Percentiles rank a stretch among this genome's conserved stretches.
phyloP scores from a whole-genome alignment of 1,140 invertebrate genomes.

The Ceratoteleas bidentatus region DNA sequence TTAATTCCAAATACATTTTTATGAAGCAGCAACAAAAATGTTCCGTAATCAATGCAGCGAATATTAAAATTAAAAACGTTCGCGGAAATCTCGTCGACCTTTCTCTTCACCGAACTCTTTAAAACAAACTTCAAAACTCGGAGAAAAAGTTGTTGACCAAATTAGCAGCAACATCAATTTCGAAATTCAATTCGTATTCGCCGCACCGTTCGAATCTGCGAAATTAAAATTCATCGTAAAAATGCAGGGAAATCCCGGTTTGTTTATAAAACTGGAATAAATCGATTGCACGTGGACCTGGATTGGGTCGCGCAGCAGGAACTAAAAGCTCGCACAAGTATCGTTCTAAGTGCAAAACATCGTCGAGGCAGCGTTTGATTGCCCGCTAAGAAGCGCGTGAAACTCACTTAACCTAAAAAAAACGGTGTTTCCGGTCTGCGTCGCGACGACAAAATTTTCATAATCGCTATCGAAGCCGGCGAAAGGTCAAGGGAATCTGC shows the following conservation, averaged over 20 bases:
- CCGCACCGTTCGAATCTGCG: too few relatives aligned
- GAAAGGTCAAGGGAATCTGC: conserved; percentile 10
- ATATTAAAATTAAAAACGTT: too few relatives aligned
- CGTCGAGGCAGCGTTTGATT: conserved; percentile 21
- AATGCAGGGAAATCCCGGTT: conserved; percentile 3
- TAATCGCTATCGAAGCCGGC: background rate
- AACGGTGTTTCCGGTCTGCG: background rate
- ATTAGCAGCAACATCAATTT: too few relatives aligned
- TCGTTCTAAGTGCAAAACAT: conserved; percentile 45
- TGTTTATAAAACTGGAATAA: conserved; percentile 21
- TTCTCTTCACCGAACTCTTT: too few relatives aligned
- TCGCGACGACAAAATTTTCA: conserved; percentile 1
- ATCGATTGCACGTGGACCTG: conserved; percentile 8
- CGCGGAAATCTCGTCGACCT: too few relatives aligned
- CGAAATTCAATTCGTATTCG: too few relatives aligned
- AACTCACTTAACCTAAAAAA: conserved; percentile 28
- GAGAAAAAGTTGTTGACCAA: too few relatives aligned
- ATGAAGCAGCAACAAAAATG: too few relatives aligned
- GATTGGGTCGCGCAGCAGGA: conserved; percentile 22
- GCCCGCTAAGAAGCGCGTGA: conserved; percentile 6
- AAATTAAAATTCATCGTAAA: too few relatives aligned
- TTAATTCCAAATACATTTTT: too few relatives aligned
- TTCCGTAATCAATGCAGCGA: too few relatives aligned
- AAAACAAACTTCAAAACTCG: too few relatives aligned
- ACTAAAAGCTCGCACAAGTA: conserved; percentile 47